Evolutionary conservation across 1,140 invertebrate species (phyloP).

Genomic region (Caenorhabditis inopinata): DNA sequence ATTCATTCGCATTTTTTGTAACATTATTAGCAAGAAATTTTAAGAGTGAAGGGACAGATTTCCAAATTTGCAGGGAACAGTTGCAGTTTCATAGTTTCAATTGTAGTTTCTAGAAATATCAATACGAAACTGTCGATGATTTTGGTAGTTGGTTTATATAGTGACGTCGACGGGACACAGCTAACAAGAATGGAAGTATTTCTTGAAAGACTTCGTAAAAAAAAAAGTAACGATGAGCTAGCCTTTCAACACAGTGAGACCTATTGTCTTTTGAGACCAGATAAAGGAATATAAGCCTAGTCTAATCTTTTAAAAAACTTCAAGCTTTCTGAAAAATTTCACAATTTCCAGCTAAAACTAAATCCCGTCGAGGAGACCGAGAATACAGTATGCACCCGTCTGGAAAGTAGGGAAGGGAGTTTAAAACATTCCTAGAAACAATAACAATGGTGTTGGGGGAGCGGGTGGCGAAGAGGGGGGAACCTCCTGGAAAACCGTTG

Average conservation of each 20-base stretch:
- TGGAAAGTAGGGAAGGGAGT: background rate
- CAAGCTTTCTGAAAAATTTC: background rate
- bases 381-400: constrained; percentile 25
- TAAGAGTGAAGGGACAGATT: background rate
- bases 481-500: background rate
- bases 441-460: background rate
- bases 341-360: background rate
- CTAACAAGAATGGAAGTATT: background rate
- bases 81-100: background rate
- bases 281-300: background rate
- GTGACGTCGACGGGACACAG: background rate
- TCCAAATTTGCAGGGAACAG: background rate
- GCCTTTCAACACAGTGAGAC: too few species aligned
- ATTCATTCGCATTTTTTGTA: background rate
- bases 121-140: constrained; percentile 12
- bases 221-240: too few species aligned
- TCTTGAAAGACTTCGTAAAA: background rate
- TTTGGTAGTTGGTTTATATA: background rate
- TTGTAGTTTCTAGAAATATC: background rate
- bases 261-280: too few species aligned
- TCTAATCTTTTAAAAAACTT: background rate
- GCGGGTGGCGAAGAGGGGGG: background rate
- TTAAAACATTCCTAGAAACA: constrained; percentile 18
- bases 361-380: constrained; percentile 16
- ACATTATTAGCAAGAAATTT: background rate